Base-by-base conservation (phyloP, 2,888 invertebrate species). In the Carterocephalus palaemon region DNA sequence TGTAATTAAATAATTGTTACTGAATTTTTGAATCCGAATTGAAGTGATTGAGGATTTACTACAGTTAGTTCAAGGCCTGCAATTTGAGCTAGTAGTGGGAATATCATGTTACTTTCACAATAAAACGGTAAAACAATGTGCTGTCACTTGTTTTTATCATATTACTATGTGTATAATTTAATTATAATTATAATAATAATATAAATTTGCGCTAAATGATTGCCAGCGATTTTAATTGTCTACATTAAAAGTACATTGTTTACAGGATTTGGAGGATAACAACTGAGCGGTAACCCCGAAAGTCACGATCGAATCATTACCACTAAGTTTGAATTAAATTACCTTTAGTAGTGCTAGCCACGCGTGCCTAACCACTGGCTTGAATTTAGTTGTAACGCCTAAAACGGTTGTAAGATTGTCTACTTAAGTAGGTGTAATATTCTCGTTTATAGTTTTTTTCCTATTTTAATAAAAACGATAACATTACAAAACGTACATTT, bases 211-310 rank as follows among this genome's bases (percentile, higher is more conserved):
- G 22, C 28, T 7, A 17, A 6, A 8, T 8, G 8, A 15, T 8
- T 16, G 10, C 17, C 13, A 15, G 13, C 15, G 34, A 33, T 42
- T 28, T 28, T 34, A 28, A 34, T 16, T 4, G 20, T 9, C 34
- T 28, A 20, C 28, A 42, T 36, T 33, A 17, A 20, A 15, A 28
- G 41, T 42, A 42, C 24, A 26, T 42, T 42, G 24, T 58, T 70
- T 65, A 23, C 71, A 79, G 79, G 79, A 79, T 47, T 46, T 69
- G 46, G 79, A 79, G 51, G 79, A 79, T 53, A 78, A 69, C 57
- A 73, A 64, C 51, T 75, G 57, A 71, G 52, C 46, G 42, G 51
- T 13, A 34, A 17, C 22, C 33, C 24, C 2, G 41, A 42, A 23
- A 34, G 13, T 16, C 41, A 32, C 41, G 41, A 33, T 41, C 33